Percentiles rank a stretch among this genome's conserved stretches.
Evolutionary conservation across 2,888 invertebrate genomes (phyloP).

Genomic region (Eristalis arbustorum): DNA sequence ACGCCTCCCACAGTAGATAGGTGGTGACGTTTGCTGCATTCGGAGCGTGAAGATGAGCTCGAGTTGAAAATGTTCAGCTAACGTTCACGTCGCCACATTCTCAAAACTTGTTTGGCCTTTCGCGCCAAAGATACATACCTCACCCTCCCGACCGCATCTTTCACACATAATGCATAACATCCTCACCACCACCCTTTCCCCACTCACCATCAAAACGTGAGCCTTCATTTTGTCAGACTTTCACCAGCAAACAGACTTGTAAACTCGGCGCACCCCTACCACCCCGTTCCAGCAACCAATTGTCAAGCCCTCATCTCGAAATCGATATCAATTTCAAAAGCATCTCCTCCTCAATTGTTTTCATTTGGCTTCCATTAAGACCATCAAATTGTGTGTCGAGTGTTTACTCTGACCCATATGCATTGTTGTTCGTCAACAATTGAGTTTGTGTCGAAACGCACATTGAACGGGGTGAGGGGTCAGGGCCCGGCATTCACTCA

Average conservation of each 20-base stretch:
- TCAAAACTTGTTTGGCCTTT: too few species aligned
- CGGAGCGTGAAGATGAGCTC: too few species aligned
- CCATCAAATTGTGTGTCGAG: conserved; percentile 55
- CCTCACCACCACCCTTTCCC: neutral
- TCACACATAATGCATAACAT: neutral
- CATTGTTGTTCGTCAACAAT: conserved; percentile 68
- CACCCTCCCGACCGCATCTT: neutral
- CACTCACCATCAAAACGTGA: neutral
- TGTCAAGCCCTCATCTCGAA: conserved; percentile 29
- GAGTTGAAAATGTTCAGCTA: too few species aligned
- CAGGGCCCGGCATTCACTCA: conserved; percentile 28
- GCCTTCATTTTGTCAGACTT: neutral
- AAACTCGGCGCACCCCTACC: neutral
- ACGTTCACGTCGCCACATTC: too few species aligned
- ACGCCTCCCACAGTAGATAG: too few species aligned
- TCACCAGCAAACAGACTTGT: neutral
- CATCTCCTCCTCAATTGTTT: conserved; percentile 43
- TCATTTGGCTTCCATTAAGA: conserved; percentile 43
- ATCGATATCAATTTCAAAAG: conserved; percentile 63
- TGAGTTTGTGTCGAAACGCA: conserved; percentile 65
- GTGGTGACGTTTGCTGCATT: too few species aligned
- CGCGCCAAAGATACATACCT: too few species aligned
- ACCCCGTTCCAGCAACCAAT: neutral
- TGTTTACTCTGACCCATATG: conserved; percentile 64
- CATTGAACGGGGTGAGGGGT: conserved; percentile 47